Evolutionary conservation across 1,140 invertebrate genomes (phyloP).

Genomic region (Rhopalosiphum maidis): DNA sequence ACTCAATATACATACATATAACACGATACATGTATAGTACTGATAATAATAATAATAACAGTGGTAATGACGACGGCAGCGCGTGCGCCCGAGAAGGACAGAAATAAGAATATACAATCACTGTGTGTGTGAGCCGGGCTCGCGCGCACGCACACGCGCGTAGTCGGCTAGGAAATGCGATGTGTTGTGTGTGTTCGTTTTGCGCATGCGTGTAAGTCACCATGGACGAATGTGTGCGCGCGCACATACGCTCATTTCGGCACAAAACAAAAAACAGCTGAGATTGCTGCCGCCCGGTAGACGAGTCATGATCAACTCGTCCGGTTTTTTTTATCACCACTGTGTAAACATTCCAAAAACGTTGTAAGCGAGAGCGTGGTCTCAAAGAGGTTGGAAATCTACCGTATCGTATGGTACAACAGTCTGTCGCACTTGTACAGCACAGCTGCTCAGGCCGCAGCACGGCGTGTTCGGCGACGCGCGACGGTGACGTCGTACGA

Average conservation of each 20-base stretch:
- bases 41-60: background rate
- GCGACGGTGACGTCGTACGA: background rate
- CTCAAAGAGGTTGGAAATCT: conserved; percentile 38
- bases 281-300: background rate
- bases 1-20: background rate
- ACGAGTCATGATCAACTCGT: background rate
- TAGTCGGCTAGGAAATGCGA: too few relatives aligned
- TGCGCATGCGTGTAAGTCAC: background rate
- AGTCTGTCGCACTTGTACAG: background rate
- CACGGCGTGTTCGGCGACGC: background rate
- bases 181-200: background rate
- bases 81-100: background rate
- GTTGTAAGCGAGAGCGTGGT: background rate
- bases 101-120: too few relatives aligned
- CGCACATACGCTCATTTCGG: background rate
- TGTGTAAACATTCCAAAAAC: conserved; percentile 18
- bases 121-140: background rate
- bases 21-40: background rate
- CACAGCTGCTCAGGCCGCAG: too few relatives aligned
- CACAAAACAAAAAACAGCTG: conserved; percentile 57
- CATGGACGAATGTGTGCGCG: background rate
- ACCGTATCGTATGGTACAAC: background rate
- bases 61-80: background rate
- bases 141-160: background rate
- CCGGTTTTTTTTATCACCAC: background rate